Evolutionary conservation across 1,140 invertebrate species (phyloP), one percentile per base, ranked within the genome.

Genomic region (Brachionus plicatilis): DNA sequence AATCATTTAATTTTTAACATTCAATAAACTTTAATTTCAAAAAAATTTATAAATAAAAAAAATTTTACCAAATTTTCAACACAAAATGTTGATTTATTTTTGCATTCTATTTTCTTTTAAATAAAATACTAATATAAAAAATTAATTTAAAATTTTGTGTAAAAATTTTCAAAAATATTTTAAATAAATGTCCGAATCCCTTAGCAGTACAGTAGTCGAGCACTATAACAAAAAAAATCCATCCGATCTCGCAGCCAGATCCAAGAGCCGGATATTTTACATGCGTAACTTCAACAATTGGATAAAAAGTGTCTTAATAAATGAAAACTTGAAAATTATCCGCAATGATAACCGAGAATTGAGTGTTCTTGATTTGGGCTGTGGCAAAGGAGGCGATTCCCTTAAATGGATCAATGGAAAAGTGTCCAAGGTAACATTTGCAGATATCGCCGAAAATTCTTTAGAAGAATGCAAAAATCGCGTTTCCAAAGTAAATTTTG

Each of bases 231-330:
- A 65, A 65, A 82, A 82, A 68, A n/a, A 68, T 14, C n/a, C 24
- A 12, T 45, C 53, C 5, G 53, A 82, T 20, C 41, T 82, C 12
- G 79, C 37, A 65, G 92, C 93, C 85, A 91, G 97, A 72, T 93
- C 92, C 85, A 92, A 95, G 87, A 97, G 96, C 53, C 92, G 94
- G 27, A 99, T 99, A 85, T 94, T 95, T 87, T 93, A 94, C 87
- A 92, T 99, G 90, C 92, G 97, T 85, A 99, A 98, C 90, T 97
- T 98, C 88, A 99, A 99, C 89, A 99, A 99, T 89, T 99, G 97
- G 97, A 93, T 98, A 8, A 99, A 99, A 91, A 94, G 94, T 89
- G 94, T 96, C 90, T 90, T 97, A 0, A 98, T 99, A 86, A 92
- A 92, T 93, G 88, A 91, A 85, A 68, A n/a, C 70, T 88, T 89